A percentile compares a stretch with the other conserved stretches of the same genome.
Evolutionary conservation across 2,888 invertebrate species (phyloP).

Genomic region (Ellobium chinense): DNA sequence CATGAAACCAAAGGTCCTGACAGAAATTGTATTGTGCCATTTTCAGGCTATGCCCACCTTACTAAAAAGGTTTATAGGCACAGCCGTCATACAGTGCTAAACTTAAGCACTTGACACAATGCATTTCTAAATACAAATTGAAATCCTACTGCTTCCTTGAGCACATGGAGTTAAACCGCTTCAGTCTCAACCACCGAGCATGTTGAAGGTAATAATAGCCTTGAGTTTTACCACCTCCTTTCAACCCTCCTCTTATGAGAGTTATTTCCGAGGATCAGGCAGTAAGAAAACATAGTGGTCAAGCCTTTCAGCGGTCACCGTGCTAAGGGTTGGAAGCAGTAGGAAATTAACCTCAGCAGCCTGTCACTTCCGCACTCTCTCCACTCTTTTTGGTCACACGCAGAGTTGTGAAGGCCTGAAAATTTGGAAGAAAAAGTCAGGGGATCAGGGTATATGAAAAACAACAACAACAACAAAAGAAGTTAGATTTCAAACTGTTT

Average conservation of each 20-base stretch:
- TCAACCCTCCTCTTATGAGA: too few species aligned
- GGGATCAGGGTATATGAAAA: background rate
- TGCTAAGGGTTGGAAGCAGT: constrained; percentile 60
- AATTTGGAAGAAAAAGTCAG: constrained; percentile 36
- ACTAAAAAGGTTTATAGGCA: constrained; percentile 57
- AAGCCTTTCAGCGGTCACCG: constrained; percentile 12
- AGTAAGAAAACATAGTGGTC: too few species aligned
- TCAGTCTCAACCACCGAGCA: background rate
- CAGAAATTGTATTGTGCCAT: background rate
- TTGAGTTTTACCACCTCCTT: too few species aligned
- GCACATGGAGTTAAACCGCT: background rate
- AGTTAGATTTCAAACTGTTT: too few species aligned
- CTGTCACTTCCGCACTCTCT: constrained; percentile 91
- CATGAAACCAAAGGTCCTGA: constrained; percentile 15
- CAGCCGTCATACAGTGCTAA: constrained; percentile 59
- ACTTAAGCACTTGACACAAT: constrained; percentile 26
- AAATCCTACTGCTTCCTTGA: constrained; percentile 33
- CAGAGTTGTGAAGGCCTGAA: constrained; percentile 89
- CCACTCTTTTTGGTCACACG: constrained; percentile 95
- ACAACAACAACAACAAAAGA: too few species aligned
- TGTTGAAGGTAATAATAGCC: too few species aligned
- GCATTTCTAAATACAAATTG: constrained; percentile 5
- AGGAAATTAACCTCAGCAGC: constrained; percentile 92
- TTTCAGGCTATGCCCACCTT: constrained; percentile 58
- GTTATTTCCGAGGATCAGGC: too few species aligned